phyloP scores from a whole-genome alignment of 2,797 vertebrate genomes.

The Trachops cirrhosus region DNA sequence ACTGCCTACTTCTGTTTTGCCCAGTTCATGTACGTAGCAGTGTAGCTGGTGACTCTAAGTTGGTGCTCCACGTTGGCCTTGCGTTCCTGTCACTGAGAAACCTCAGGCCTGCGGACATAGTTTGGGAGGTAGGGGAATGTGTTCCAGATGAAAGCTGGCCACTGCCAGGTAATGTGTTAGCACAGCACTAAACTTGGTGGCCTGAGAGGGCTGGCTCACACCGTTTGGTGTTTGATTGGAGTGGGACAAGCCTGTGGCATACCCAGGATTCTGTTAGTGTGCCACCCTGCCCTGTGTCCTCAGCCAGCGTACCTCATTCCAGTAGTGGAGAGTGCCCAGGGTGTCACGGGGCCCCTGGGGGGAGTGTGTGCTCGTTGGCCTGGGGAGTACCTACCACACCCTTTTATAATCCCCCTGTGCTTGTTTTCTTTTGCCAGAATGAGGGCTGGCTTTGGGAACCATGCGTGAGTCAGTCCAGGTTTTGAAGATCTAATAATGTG shows the following conservation, averaged over 20 bases:
- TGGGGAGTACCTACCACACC: not conserved
- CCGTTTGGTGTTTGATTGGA: not conserved
- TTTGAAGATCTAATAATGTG: not conserved
- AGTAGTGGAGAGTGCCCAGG: too few relatives aligned
- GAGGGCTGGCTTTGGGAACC: not conserved
- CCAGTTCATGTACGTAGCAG: not conserved
- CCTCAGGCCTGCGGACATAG: not conserved
- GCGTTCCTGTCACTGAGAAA: not conserved
- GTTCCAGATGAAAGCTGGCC: not conserved
- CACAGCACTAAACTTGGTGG: not conserved
- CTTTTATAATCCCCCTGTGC: not conserved
- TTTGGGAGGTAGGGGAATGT: not conserved
- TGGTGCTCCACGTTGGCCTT: rapidly evolving
- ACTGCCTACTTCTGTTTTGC: not conserved
- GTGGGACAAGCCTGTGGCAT: rapidly evolving
- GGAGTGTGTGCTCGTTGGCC: not conserved
- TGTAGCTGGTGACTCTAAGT: not conserved
- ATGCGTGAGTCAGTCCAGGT: not conserved
- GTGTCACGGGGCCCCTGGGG: not conserved
- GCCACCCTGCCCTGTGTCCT: not conserved
- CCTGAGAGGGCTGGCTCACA: not conserved
- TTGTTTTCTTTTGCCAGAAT: conserved; percentile 33
- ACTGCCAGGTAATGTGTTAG: not conserved
- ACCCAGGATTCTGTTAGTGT: not conserved
- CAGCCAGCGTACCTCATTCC: not conserved